Evolutionary conservation across 2,797 vertebrate species (phyloP).

Genomic region (Prunella strophiata): DNA sequence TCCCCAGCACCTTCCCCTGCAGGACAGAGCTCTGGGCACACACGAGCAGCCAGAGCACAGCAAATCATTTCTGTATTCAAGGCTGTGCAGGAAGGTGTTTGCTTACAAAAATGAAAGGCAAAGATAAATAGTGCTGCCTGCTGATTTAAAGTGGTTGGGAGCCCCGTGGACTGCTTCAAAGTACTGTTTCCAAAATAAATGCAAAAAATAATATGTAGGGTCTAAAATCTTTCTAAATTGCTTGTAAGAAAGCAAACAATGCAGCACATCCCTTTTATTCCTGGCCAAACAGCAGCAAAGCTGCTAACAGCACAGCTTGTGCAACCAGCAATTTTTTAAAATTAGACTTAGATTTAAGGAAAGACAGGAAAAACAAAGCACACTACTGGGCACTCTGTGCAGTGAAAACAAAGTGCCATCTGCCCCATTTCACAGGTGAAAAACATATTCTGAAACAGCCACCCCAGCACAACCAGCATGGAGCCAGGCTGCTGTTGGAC

Average conservation of each 20-base stretch:
- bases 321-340: neutral
- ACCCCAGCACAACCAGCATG: accelerated
- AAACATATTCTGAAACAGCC: neutral
- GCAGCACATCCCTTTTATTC: neutral
- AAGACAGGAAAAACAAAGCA: neutral
- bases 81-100: slow-evolving; percentile 16
- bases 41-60: neutral
- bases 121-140: slow-evolving; percentile 50
- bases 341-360: neutral
- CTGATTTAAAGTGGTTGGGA: slow-evolving; percentile 17
- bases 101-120: slow-evolving; percentile 47
- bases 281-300: neutral
- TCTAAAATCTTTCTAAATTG: slow-evolving; percentile 12
- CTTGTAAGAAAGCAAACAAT: neutral
- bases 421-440: neutral
- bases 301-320: neutral
- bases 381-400: neutral
- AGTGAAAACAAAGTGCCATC: neutral
- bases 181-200: slow-evolving; percentile 18
- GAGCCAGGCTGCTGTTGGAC: neutral
- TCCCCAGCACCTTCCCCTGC: neutral
- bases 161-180: slow-evolving; percentile 1
- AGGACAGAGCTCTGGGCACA: neutral
- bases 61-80: slow-evolving; percentile 21
- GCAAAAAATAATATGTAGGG: neutral